Conservation (phyloP, 2,113 vertebrate species). For the Sphaerodactylus townsendi region DNA sequence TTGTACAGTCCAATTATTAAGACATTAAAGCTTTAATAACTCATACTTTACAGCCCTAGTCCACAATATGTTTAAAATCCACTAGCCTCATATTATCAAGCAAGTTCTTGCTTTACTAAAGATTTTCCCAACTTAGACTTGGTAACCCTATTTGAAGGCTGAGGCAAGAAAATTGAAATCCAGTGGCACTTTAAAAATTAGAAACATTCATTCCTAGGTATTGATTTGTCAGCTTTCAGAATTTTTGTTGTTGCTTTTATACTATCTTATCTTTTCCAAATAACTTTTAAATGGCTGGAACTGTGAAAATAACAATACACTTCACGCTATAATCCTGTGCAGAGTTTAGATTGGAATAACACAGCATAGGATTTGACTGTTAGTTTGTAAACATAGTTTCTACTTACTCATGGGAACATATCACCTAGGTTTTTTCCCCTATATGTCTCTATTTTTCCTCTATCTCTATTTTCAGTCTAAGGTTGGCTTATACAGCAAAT, state of each 20-base stretch:
- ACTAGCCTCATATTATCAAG: not conserved
- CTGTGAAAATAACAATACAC: not conserved
- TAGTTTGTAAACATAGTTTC: not conserved
- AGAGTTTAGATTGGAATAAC: no score
- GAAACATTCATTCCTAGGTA: no score
- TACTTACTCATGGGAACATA: not conserved
- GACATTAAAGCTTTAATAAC: constrained; percentile 54
- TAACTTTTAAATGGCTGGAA: fast-evolving
- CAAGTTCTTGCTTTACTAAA: not conserved
- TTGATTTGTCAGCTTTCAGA: no score
- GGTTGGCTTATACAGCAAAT: not conserved
- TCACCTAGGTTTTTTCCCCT: constrained; percentile 1
- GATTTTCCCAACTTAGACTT: no score
- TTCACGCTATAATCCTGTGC: no score
- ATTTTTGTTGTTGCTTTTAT: no score
- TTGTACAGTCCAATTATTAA: constrained; percentile 62
- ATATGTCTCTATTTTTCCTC: not conserved
- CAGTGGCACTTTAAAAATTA: no score
- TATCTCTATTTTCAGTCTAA: not conserved
- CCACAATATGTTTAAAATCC: constrained; percentile 27
- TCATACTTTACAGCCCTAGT: constrained; percentile 43
- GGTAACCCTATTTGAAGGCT: no score
- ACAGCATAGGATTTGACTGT: no score
- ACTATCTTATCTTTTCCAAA: not conserved
- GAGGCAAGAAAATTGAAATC: no score